phyloP scores from a whole-genome alignment of 30 jellyfish, hydroid and myxozoan genomes.

The Turritopsis dohrnii region DNA sequence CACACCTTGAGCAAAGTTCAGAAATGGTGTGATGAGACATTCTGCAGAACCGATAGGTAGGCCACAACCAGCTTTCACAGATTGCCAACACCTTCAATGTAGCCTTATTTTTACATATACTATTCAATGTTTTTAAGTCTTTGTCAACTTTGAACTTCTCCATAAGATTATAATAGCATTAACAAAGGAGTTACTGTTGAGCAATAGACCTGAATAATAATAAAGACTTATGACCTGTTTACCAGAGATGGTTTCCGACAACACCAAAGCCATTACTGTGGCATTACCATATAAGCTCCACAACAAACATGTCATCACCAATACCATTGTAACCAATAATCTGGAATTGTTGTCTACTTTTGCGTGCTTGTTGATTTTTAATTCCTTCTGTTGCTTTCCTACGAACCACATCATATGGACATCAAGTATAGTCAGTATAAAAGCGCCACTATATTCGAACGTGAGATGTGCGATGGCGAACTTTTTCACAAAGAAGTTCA shows the following conservation, averaged over 20 bases:
- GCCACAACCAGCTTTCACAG: too few species aligned
- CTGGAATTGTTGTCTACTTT: neutral
- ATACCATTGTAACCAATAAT: neutral
- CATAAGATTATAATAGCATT: neutral
- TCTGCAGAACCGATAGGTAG: too few species aligned
- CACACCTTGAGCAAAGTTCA: too few species aligned
- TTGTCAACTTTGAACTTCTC: neutral
- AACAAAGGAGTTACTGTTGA: neutral
- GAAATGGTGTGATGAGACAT: too few species aligned
- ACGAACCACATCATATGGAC: neutral
- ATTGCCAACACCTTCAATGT: too few species aligned
- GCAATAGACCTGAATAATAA: neutral
- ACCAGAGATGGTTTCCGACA: too few species aligned
- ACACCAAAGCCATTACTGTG: neutral
- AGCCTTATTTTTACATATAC: too few species aligned
- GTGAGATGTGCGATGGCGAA: neutral
- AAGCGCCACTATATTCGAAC: neutral
- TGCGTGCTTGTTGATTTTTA: neutral
- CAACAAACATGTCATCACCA: neutral
- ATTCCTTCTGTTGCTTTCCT: neutral
- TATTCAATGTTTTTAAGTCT: too few species aligned
- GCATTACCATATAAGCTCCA: neutral
- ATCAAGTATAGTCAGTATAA: neutral
- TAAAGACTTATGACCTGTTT: neutral
- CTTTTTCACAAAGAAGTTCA: neutral